Conservation (phyloP, 1,140 invertebrate species). For the Spodoptera litura region DNA sequence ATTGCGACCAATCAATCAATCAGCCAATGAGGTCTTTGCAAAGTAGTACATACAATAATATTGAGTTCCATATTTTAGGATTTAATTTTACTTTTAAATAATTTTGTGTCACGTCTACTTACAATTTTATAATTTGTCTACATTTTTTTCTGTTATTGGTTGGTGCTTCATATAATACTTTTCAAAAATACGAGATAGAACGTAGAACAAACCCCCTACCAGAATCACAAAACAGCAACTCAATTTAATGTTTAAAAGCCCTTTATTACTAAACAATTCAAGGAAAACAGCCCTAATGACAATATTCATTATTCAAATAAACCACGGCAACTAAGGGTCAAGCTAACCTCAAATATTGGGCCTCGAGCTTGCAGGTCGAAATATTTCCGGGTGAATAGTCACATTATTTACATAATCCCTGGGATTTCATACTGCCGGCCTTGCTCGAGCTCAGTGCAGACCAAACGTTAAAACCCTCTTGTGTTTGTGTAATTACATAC, state of each 20-base stretch:
- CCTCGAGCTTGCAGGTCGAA: constrained; percentile 21
- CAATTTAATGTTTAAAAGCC: background rate
- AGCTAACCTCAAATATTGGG: constrained; percentile 12
- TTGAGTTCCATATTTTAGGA: too few species aligned
- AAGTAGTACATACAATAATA: too few species aligned
- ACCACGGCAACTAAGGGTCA: constrained; percentile 32
- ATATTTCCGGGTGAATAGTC: constrained; percentile 40
- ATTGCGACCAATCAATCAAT: too few species aligned
- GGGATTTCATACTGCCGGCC: constrained; percentile 9
- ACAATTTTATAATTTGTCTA: too few species aligned
- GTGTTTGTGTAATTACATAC: constrained; percentile 32
- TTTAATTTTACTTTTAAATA: too few species aligned
- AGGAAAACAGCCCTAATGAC: constrained; percentile 11
- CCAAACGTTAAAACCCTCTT: constrained; percentile 19
- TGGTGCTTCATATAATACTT: too few species aligned
- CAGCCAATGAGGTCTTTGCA: too few species aligned
- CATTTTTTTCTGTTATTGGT: too few species aligned
- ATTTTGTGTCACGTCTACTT: too few species aligned
- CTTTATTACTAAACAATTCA: background rate
- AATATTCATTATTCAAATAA: constrained; percentile 20
- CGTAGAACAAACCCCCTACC: background rate
- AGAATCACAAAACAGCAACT: background rate
- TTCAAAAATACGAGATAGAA: too few species aligned
- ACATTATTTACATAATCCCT: constrained; percentile 40
- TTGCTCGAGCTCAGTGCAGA: constrained; percentile 3